Evolutionary conservation across 2,888 invertebrate species (phyloP).

Genomic region (Troglohyphantes excavatus): DNA sequence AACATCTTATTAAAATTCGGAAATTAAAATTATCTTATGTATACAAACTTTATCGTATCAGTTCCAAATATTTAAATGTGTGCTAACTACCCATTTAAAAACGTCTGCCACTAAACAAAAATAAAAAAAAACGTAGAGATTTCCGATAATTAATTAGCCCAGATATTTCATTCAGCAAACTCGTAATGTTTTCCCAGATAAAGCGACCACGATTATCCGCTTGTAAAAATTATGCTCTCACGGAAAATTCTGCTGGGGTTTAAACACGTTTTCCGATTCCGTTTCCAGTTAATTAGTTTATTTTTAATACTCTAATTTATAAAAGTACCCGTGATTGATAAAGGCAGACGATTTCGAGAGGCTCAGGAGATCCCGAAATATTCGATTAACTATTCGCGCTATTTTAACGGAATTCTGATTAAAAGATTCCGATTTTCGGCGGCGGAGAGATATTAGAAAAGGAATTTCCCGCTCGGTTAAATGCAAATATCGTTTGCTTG

Average conservation of each 20-base stretch:
- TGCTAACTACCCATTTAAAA: constrained; percentile 3
- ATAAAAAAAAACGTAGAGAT: not conserved
- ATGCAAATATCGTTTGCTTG: constrained; percentile 19
- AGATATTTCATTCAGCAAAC: constrained; percentile 31
- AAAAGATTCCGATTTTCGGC: not conserved
- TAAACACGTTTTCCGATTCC: constrained; percentile 43
- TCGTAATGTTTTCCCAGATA: constrained; percentile 4
- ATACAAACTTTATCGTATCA: too few species aligned
- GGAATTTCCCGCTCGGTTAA: constrained; percentile 40
- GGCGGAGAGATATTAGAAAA: constrained; percentile 30
- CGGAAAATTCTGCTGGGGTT: constrained; percentile 16
- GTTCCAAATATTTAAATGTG: not conserved
- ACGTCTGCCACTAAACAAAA: not conserved
- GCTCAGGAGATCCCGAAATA: not conserved
- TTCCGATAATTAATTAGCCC: constrained; percentile 33
- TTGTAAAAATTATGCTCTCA: constrained; percentile 21
- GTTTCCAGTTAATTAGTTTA: constrained; percentile 51
- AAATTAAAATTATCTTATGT: too few species aligned
- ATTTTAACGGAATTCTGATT: not conserved
- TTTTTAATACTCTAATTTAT: constrained; percentile 14
- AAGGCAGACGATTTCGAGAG: not conserved
- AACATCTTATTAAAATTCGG: too few species aligned
- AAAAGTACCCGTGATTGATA: constrained; percentile 5
- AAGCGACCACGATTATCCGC: constrained; percentile 20
- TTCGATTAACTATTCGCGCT: not conserved